Percentiles rank a stretch among this genome's conserved stretches.
phyloP scores from a whole-genome alignment of 1,140 invertebrate genomes.

The Aporrectodea caliginosa region DNA sequence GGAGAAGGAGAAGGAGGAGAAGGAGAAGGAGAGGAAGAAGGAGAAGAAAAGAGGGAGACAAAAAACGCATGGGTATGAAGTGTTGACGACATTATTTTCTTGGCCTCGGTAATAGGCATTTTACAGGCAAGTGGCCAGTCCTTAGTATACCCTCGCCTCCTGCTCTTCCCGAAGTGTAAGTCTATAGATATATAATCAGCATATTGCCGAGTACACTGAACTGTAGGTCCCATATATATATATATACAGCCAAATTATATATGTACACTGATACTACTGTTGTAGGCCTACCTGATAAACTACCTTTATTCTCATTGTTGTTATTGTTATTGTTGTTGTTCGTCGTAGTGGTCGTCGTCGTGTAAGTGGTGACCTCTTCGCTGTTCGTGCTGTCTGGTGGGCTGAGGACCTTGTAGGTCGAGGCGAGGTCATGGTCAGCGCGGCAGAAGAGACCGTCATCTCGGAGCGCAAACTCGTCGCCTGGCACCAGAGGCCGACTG shows the following conservation, averaged over 20 bases:
- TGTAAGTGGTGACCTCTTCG: background rate
- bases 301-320: slow-evolving; percentile 94
- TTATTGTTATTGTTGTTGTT: slow-evolving; percentile 78
- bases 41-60: background rate
- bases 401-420: background rate
- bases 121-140: no score
- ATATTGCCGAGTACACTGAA: no score
- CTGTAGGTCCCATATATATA: no score
- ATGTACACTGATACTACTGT: no score
- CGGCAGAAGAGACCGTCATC: slow-evolving; percentile 91
- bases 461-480: slow-evolving; percentile 93
- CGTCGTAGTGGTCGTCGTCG: background rate
- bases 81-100: no score
- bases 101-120: no score
- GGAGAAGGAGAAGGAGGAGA: background rate
- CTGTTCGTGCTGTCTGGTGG: background rate
- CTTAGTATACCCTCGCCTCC: no score
- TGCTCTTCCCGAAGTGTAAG: no score
- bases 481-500: slow-evolving; percentile 78
- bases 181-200: no score
- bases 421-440: slow-evolving; percentile 80
- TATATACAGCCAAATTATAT: no score
- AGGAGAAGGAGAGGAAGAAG: background rate
- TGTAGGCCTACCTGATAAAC: no score
- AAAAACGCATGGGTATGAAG: no score